Conservation (phyloP, 64 coral and sea anemone species). For the Stylophora pistillata region DNA sequence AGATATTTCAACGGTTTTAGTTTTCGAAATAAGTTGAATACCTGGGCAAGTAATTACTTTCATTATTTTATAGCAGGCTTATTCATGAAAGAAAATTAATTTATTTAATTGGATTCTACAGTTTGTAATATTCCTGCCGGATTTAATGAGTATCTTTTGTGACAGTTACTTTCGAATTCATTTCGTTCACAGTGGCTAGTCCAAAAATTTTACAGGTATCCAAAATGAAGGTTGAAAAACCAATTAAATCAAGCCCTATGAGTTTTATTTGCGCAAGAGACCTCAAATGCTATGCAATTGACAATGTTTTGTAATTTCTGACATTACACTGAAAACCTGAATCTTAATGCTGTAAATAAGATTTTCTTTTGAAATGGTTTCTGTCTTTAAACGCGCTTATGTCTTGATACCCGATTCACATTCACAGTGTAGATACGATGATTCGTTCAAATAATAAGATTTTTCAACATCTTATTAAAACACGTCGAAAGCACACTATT, state of each 20-base stretch:
- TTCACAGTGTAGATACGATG: not conserved
- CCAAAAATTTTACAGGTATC: too few relatives aligned
- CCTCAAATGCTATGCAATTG: not conserved
- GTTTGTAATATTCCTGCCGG: not conserved
- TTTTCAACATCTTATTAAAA: constrained; percentile 17
- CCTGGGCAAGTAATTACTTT: not conserved
- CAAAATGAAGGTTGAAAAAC: too few relatives aligned
- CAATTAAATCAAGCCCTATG: not conserved
- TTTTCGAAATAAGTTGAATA: not conserved
- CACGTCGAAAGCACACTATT: not conserved
- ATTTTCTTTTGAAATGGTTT: not conserved
- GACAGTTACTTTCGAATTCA: not conserved
- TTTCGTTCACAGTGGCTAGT: too few relatives aligned
- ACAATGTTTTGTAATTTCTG: not conserved
- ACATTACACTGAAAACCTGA: not conserved
- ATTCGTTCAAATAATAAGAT: not conserved
- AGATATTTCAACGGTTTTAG: not conserved
- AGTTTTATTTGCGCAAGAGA: not conserved
- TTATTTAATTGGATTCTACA: not conserved
- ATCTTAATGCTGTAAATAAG: not conserved
- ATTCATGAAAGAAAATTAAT: not conserved
- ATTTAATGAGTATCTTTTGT: not conserved
- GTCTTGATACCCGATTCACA: not conserved
- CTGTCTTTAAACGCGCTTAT: not conserved
- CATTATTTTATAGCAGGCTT: not conserved